Base-by-base conservation (phyloP, 2,888 invertebrate species). In the Allacma fusca region DNA sequence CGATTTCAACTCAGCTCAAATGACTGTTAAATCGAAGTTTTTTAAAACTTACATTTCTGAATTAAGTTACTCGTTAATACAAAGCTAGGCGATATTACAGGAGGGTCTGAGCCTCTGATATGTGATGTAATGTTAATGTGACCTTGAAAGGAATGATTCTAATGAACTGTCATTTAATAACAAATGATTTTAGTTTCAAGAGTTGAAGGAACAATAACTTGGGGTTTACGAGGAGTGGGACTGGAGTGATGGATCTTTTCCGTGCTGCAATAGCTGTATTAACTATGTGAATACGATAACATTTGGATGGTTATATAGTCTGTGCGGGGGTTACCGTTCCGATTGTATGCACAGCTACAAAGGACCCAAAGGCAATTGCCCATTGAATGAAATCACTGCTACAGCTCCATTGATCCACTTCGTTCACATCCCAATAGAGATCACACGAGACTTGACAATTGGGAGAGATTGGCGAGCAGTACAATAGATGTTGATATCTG, bases 371-470 rank as follows among this genome's bases (percentile, higher is more conserved):
- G 19, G 83, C 80, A 59, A 83, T 81, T 75, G 80, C 77, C 80
- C 81, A 83, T 72, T 83, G 81, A 57, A 80, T 67, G 71, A 73
- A 82, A 74, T 82, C 82, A 50, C 79, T 78, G 34, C 80, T 78
- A 70, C 83, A 83, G 34, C 78, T 78, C 82, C 82, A 83, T 77
- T 83, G 82, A 70, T 80, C 80, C 62, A 77, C 69, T 24, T 43
- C 34, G 13, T 21, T 26, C 50, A 50, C 50, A 69, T 81, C 80
- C 82, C 82, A 83, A 62, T 69, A 77, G 64, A 82, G 81, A 67
- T 79, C 77, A 73, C 83, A 83, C 2, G 82, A 80, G 75, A 83
- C 83, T 75, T 81, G 80, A 81, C 82, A 82, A 76, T 82, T 79
- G 16, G 81, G 73, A 19, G 80, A 74, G 74, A 83, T 62, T 72